phyloP scores from a whole-genome alignment of 2,113 vertebrate species.

The Hymenochirus boettgeri region DNA sequence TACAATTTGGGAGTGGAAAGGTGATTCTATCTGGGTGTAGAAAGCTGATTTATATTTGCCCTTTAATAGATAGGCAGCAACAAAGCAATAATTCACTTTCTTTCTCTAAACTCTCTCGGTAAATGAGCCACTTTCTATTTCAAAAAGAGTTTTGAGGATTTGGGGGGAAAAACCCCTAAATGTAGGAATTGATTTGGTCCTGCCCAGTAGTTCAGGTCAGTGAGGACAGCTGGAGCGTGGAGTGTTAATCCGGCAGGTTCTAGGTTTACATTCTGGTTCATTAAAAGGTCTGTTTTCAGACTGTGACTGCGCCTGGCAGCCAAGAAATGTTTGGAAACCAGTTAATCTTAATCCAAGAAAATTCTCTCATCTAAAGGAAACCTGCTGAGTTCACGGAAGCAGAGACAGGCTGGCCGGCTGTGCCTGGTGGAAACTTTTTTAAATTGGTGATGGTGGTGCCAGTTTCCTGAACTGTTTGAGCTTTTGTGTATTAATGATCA shows the following conservation, averaged over 20 bases:
- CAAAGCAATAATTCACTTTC: too few species aligned
- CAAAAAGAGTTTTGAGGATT: background rate
- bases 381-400: constrained; percentile 4
- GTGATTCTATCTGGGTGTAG: too few species aligned
- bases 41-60: too few species aligned
- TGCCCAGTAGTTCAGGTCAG: background rate
- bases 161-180: background rate
- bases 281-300: background rate
- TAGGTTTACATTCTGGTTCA: background rate
- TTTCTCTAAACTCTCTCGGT: background rate
- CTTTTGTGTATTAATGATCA: background rate
- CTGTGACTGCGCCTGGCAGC: background rate
- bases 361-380: background rate
- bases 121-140: background rate
- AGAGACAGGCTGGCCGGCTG: background rate
- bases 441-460: background rate
- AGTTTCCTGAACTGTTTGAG: background rate
- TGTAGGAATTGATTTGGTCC: background rate
- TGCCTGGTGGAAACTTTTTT: constrained; percentile 13
- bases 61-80: too few species aligned
- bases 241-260: constrained; percentile 1
- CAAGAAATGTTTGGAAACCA: background rate
- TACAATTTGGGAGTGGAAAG: too few species aligned
- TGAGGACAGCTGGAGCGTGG: background rate
- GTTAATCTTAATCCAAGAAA: constrained; percentile 13